Base-by-base conservation (phyloP, 2,797 vertebrate species). In the Sebastes glaucus region DNA sequence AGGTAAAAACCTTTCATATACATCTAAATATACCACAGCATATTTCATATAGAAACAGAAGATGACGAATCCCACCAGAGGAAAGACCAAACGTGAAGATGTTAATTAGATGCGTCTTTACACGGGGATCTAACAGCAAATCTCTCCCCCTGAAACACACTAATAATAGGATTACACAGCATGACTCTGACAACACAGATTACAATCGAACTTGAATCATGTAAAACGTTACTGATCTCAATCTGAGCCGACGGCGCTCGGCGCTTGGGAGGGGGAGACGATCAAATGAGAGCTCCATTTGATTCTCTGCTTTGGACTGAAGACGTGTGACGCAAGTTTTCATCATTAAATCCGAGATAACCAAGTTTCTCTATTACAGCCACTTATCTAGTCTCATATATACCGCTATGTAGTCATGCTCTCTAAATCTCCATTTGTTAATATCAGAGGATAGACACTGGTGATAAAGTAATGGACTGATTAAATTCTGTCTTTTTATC, bases 151-250 rank as follows among this genome's bases (percentile, higher is more conserved):
- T 89, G 87, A 92, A 92, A 93, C 56, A 85, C 83, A 82, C 82
- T 87, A 90, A 85, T 93, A 93, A 93, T 77, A 89, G 92, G 92
- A 95, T 95, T 95, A 94, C 75, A 78, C 77, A 71, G 81, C 66
- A 76, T 64, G 70, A 89, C 77, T 90, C 79, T 68, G 77, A 90
- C 83, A 88, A 88, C 84, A 84, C 70, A 74, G 91, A 93, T 91
- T 82, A 82, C 60, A 86, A 89, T 93, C 90, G 89, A 78, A 88
- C 73, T 84, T 82, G 89, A 74, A 66, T 87, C 56, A 61, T 80
- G 71, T 80, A 83, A 89, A 91, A 87, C 82, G 79, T 77, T 84
- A 80, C 78, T 81, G 85, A 92, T 91, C 61, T 81, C 65, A 75
- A 85, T 88, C 78, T 56, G 86, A 56, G 76, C 81, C 78, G 66